Conservation (phyloP, 2,113 vertebrate genomes). For the Leucopsar rothschildi region DNA sequence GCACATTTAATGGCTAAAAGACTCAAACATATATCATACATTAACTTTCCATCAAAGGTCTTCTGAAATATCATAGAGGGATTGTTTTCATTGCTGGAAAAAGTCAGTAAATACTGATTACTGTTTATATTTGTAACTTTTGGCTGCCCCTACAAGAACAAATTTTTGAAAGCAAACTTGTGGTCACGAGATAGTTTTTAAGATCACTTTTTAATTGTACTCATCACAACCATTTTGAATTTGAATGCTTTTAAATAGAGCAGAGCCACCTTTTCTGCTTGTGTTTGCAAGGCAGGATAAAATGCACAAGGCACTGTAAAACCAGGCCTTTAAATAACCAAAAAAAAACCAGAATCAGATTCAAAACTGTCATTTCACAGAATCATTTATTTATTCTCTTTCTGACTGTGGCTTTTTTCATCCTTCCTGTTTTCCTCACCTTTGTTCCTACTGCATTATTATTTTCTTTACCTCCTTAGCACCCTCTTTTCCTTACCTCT, state of each 20-base stretch:
- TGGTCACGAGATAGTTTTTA: not conserved
- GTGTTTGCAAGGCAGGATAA: not conserved
- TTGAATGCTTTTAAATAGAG: not conserved
- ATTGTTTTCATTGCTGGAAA: not conserved
- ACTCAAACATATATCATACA: not conserved
- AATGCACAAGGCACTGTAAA: not conserved
- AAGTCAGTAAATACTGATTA: not conserved
- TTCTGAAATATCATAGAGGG: not conserved
- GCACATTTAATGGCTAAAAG: not conserved
- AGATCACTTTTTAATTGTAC: not conserved
- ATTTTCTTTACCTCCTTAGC: not conserved
- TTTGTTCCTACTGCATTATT: not conserved
- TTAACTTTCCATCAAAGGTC: not conserved
- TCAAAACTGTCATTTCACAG: not conserved
- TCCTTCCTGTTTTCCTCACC: not conserved
- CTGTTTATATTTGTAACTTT: not conserved
- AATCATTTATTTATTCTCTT: not conserved
- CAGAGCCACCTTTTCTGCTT: not conserved
- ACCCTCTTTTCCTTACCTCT: not conserved
- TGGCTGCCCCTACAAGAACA: not conserved
- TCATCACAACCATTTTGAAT: not conserved
- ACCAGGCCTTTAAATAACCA: not conserved
- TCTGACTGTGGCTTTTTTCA: not conserved
- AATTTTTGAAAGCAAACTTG: not conserved
- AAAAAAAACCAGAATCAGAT: not conserved